Percentiles rank a stretch among this genome's conserved stretches.
Evolutionary conservation across 2,888 invertebrate species (phyloP).

Genomic region (Brachyopa scutellaris): DNA sequence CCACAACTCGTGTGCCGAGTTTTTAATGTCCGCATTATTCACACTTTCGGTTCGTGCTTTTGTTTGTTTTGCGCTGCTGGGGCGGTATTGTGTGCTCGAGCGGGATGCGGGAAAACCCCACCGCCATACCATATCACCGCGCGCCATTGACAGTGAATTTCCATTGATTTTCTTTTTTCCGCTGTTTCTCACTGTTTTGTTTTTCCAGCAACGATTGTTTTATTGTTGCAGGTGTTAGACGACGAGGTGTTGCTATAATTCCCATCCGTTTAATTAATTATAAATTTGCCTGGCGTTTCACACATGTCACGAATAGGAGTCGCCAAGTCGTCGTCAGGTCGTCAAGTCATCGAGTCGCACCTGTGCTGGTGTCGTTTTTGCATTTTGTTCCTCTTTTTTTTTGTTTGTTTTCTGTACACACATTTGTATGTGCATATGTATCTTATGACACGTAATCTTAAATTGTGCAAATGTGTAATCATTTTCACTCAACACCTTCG

Average conservation of each 20-base stretch:
- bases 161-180: slow-evolving; percentile 61
- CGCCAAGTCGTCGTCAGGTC: slow-evolving; percentile 55
- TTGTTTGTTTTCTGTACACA: background rate
- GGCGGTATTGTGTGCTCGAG: slow-evolving; percentile 21
- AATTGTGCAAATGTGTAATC: slow-evolving; percentile 76
- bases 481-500: slow-evolving; percentile 75
- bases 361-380: slow-evolving; percentile 65
- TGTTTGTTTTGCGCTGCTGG: slow-evolving; percentile 55
- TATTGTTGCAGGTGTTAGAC: slow-evolving; percentile 72
- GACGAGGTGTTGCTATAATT: slow-evolving; percentile 72
- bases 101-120: slow-evolving; percentile 16
- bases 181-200: background rate
- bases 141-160: slow-evolving; percentile 71
- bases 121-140: background rate
- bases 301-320: slow-evolving; percentile 71
- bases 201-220: slow-evolving; percentile 40
- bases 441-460: slow-evolving; percentile 74
- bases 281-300: slow-evolving; percentile 72
- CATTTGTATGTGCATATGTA: slow-evolving; percentile 33
- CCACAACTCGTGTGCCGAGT: slow-evolving; percentile 61
- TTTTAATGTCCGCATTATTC: slow-evolving; percentile 72
- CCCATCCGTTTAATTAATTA: slow-evolving; percentile 72
- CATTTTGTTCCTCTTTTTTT: slow-evolving; percentile 19
- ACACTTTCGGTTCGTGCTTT: slow-evolving; percentile 70
- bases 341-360: slow-evolving; percentile 61